Conservation (phyloP, 1,140 invertebrate genomes). For the Drosophila arizonae region DNA sequence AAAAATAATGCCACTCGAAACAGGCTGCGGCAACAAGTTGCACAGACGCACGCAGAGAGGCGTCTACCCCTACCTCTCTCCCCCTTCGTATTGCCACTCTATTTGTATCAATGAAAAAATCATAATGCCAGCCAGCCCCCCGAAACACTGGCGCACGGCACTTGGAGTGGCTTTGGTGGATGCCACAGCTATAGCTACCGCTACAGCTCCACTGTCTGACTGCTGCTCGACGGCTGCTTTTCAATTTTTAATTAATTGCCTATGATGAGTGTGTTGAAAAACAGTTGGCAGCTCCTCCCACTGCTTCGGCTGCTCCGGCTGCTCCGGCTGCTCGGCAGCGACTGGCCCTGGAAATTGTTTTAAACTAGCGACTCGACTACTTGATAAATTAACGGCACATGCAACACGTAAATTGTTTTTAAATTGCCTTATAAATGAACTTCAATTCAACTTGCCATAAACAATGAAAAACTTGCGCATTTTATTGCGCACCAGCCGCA, state of each 20-base stretch:
- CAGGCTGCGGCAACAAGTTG: conserved; percentile 57
- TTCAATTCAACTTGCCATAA: conserved; percentile 69
- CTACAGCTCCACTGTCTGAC: background rate
- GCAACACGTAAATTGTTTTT: conserved; percentile 80
- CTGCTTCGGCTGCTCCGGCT: background rate
- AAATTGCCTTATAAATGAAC: conserved; percentile 80
- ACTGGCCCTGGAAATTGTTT: conserved; percentile 37
- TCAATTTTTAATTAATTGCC: conserved; percentile 77
- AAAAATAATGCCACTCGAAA: conserved; percentile 52
- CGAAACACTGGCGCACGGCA: conserved; percentile 20
- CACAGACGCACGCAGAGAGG: conserved; percentile 18
- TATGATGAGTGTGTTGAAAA: conserved; percentile 79
- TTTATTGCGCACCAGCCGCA: conserved; percentile 38
- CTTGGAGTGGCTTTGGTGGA: conserved; percentile 23
- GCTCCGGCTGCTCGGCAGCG: background rate
- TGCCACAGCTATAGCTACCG: background rate
- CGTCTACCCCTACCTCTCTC: too few species aligned
- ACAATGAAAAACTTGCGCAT: conserved; percentile 52
- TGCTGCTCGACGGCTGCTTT: conserved; percentile 27
- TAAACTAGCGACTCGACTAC: conserved; percentile 41
- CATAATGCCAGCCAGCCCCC: conserved; percentile 73
- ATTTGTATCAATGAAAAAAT: conserved; percentile 81
- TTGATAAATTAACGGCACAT: conserved; percentile 80
- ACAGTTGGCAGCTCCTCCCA: conserved; percentile 32
- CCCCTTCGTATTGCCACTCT: conserved; percentile 22